Percentiles rank a stretch among this genome's conserved stretches.
Evolutionary conservation across 1,140 invertebrate genomes (phyloP).

Genomic region (Subanguina moxae): DNA sequence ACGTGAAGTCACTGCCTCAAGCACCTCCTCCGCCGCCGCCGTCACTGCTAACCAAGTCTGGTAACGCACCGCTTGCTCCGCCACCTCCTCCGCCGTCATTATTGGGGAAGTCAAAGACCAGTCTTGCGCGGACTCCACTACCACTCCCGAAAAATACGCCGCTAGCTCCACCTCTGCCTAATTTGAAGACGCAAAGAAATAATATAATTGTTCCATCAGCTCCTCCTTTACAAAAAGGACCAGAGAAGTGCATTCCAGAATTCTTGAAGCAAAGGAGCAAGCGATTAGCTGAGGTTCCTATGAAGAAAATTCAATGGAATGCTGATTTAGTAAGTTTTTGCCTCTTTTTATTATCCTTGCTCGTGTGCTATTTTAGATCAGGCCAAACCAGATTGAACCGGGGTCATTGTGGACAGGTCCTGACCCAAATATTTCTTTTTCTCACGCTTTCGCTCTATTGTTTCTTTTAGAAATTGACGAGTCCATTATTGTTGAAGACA

Average conservation of each 20-base stretch:
- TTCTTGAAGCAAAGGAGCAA: slow-evolving; percentile 26
- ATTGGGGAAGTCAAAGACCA: neutral
- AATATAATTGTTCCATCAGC: neutral
- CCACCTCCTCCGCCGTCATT: slow-evolving; percentile 35
- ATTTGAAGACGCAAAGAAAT: neutral
- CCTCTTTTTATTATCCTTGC: neutral
- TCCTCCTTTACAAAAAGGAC: slow-evolving; percentile 11
- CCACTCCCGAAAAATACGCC: slow-evolving; percentile 4
- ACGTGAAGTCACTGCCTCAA: no score
- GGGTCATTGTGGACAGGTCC: slow-evolving; percentile 32
- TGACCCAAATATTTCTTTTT: no score
- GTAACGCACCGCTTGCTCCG: slow-evolving; percentile 11
- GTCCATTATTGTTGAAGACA: slow-evolving; percentile 26
- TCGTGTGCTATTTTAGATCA: slow-evolving; percentile 28
- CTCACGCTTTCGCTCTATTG: no score
- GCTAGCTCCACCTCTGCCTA: neutral
- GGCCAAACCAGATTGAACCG: slow-evolving; percentile 26
- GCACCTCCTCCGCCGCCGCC: neutral
- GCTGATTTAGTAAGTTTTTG: slow-evolving; percentile 26
- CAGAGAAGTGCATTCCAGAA: slow-evolving; percentile 17
- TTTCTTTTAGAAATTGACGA: slow-evolving; percentile 24
- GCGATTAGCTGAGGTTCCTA: slow-evolving; percentile 31
- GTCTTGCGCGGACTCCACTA: slow-evolving; percentile 16
- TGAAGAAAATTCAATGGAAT: slow-evolving; percentile 41
- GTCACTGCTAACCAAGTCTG: neutral